Percentiles rank a stretch among this genome's conserved stretches.
phyloP scores from a whole-genome alignment of 2,113 vertebrate genomes.

The Muscicapa adusta region DNA sequence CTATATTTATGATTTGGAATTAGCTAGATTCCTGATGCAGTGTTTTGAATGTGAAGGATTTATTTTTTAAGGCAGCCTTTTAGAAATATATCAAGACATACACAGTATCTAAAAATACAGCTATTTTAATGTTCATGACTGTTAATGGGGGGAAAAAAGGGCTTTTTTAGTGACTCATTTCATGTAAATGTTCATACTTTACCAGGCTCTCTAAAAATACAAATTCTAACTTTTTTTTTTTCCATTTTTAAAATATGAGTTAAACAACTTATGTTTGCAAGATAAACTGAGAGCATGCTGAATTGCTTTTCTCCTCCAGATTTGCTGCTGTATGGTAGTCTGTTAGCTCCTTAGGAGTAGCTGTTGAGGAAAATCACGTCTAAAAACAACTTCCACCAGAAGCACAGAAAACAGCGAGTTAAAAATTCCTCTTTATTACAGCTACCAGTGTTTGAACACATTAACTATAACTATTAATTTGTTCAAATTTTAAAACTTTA shows the following conservation, averaged over 20 bases:
- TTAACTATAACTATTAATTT: not conserved
- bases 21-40: not conserved
- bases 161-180: not conserved
- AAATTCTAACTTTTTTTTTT: no score
- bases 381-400: not conserved
- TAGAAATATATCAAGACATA: not conserved
- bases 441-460: not conserved
- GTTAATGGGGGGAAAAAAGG: not conserved
- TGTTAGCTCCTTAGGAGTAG: not conserved
- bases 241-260: not conserved
- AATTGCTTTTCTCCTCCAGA: not conserved
- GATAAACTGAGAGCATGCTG: not conserved
- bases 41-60: not conserved
- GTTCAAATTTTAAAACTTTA: not conserved
- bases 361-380: not conserved
- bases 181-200: not conserved
- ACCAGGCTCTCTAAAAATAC: not conserved
- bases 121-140: not conserved
- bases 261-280: not conserved
- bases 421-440: not conserved
- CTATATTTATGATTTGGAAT: conserved; percentile 52
- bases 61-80: not conserved
- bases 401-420: not conserved
- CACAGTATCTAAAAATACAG: not conserved
- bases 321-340: not conserved